phyloP scores from a whole-genome alignment of 2,888 invertebrate genomes.

The Cordylochernes scorpioides region DNA sequence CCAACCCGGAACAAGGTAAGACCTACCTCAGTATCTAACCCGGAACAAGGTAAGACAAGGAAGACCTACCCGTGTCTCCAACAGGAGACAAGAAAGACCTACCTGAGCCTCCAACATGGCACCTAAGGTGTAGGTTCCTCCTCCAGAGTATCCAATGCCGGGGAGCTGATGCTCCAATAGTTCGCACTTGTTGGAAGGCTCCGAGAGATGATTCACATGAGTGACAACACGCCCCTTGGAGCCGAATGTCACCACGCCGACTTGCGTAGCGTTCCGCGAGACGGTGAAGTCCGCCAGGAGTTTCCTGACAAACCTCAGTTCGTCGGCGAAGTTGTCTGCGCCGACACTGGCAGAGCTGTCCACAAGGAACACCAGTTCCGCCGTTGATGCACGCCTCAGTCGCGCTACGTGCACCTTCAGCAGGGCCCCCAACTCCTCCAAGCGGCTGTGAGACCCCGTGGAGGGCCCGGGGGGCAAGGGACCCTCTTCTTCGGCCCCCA shows the following conservation, averaged over 20 bases:
- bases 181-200: constrained; percentile 33
- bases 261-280: constrained; percentile 33
- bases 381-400: constrained; percentile 23
- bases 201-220: constrained; percentile 34
- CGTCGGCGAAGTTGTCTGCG: constrained; percentile 32
- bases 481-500: too few species aligned
- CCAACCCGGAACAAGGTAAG: too few species aligned
- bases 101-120: constrained; percentile 36
- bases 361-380: constrained; percentile 36
- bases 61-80: too few species aligned
- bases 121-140: constrained; percentile 40
- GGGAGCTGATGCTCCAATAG: constrained; percentile 33
- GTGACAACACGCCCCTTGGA: constrained; percentile 30
- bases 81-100: too few species aligned
- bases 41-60: too few species aligned
- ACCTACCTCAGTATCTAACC: too few species aligned
- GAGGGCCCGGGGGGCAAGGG: too few species aligned
- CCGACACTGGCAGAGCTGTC: constrained; percentile 40
- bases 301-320: constrained; percentile 36
- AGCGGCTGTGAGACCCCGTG: too few species aligned
- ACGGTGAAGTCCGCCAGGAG: constrained; percentile 37
- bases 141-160: constrained; percentile 33
- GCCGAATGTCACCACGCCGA: constrained; percentile 37
- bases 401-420: constrained; percentile 30
- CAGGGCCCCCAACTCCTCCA: constrained; percentile 29